Percentiles rank a stretch among this genome's conserved stretches.
Conservation (phyloP, 2,888 invertebrate genomes). For the Stegana nigrithorax region DNA sequence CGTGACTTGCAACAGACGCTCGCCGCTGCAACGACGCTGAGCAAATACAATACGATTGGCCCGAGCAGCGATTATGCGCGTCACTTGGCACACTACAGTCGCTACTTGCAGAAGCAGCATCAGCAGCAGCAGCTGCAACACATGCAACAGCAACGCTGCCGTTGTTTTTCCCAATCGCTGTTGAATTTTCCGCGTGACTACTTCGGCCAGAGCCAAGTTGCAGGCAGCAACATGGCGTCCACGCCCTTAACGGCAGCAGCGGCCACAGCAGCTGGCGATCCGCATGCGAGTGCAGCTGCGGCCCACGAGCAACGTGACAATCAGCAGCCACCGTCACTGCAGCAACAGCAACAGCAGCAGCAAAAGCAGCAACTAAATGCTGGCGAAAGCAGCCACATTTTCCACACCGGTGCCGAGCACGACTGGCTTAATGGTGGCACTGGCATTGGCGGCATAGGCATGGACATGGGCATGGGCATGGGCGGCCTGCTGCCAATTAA, state of each 20-base stretch:
- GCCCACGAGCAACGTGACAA: constrained; percentile 7
- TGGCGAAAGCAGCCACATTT: constrained; percentile 38
- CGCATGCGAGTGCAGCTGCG: background rate
- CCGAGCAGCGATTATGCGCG: constrained; percentile 67
- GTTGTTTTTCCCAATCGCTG: constrained; percentile 68
- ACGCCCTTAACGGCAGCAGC: constrained; percentile 36
- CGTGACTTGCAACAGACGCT: constrained; percentile 35
- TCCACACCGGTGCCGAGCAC: constrained; percentile 42
- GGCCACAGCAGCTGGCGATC: constrained; percentile 27
- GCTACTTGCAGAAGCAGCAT: constrained; percentile 58
- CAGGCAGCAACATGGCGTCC: constrained; percentile 29
- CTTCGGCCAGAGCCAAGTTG: constrained; percentile 43
- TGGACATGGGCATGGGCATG: background rate
- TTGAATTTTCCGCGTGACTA: constrained; percentile 65
- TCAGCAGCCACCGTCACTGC: constrained; percentile 26
- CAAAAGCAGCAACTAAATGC: constrained; percentile 27
- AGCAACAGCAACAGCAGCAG: constrained; percentile 31
- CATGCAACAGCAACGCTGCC: constrained; percentile 59
- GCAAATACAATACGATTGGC: constrained; percentile 68
- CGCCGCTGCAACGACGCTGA: constrained; percentile 31
- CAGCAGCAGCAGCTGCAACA: constrained; percentile 59
- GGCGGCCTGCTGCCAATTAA: constrained; percentile 46
- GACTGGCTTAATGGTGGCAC: constrained; percentile 28
- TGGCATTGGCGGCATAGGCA: background rate
- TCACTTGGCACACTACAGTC: constrained; percentile 62